Evolutionary conservation across 1,140 invertebrate species (phyloP).

Genomic region (Carposina sasakii): DNA sequence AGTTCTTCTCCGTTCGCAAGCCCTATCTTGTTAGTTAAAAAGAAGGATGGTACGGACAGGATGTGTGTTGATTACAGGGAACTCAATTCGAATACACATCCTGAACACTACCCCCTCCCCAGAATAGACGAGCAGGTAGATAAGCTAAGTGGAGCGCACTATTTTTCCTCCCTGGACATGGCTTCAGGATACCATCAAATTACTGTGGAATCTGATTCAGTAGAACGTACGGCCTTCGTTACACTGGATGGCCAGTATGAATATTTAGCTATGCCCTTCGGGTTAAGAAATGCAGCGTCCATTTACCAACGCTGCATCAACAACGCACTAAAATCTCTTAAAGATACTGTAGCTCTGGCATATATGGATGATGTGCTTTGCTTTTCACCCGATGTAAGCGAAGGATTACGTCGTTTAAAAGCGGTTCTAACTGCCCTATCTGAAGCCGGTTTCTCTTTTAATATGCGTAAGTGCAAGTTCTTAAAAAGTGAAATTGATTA

Average conservation of each 20-base stretch:
- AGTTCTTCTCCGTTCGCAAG: slow-evolving; percentile 28
- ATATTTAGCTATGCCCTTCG: slow-evolving; percentile 35
- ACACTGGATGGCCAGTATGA: slow-evolving; percentile 44
- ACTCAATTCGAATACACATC: slow-evolving; percentile 33
- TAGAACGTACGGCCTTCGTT: slow-evolving; percentile 52
- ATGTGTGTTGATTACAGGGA: slow-evolving; percentile 14
- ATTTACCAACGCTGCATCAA: slow-evolving; percentile 35
- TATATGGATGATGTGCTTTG: slow-evolving; percentile 4
- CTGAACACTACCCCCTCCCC: slow-evolving; percentile 67
- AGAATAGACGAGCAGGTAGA: slow-evolving; percentile 64
- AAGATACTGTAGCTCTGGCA: slow-evolving; percentile 1
- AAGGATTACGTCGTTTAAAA: not conserved
- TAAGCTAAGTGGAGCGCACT: slow-evolving; percentile 21
- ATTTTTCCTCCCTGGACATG: slow-evolving; percentile 42
- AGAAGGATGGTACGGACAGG: slow-evolving; percentile 24
- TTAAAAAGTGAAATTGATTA: slow-evolving; percentile 25
- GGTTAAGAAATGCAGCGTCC: slow-evolving; percentile 28
- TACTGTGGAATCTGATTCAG: slow-evolving; percentile 17
- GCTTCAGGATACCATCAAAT: slow-evolving; percentile 63
- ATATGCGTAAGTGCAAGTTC: slow-evolving; percentile 25
- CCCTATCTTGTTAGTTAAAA: slow-evolving; percentile 27
- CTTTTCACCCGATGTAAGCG: not conserved
- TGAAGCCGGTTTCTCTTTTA: slow-evolving; percentile 20
- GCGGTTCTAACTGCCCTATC: slow-evolving; percentile 4
- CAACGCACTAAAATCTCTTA: slow-evolving; percentile 7